Evolutionary conservation across 2,888 invertebrate genomes (phyloP).

Genomic region (Crematogaster levior): DNA sequence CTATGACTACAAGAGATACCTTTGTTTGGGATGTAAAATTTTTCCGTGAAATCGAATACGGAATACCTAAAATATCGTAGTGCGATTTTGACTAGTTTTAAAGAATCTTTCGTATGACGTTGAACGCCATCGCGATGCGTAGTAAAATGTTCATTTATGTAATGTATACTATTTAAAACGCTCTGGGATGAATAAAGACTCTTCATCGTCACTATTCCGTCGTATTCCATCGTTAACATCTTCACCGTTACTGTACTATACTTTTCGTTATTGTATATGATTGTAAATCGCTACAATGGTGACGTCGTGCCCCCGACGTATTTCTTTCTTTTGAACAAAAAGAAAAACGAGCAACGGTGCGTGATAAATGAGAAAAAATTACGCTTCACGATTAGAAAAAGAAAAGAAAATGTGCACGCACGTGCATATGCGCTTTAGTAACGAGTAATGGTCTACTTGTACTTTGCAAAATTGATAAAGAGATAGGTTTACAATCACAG

Average conservation of each 20-base stretch:
- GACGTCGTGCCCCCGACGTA: not conserved
- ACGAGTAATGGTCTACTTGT: constrained; percentile 66
- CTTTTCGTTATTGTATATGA: constrained; percentile 4
- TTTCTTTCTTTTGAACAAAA: not conserved
- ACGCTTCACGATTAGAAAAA: constrained; percentile 10
- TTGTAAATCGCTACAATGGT: constrained; percentile 7
- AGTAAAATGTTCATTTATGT: not conserved
- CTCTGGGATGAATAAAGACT: not conserved
- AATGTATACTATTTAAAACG: not conserved
- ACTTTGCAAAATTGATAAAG: constrained; percentile 70
- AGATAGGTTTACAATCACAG: constrained; percentile 78
- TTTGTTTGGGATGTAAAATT: constrained; percentile 49
- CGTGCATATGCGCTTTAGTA: constrained; percentile 64
- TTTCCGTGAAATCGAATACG: constrained; percentile 6
- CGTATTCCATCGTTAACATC: not conserved
- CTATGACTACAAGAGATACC: constrained; percentile 37
- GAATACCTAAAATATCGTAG: constrained; percentile 43
- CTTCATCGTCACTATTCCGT: not conserved
- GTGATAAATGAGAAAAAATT: constrained; percentile 39
- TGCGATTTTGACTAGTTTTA: constrained; percentile 34
- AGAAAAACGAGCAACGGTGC: not conserved
- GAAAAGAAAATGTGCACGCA: no score
- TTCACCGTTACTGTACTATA: not conserved
- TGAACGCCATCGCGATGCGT: not conserved
- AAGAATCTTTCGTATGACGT: not conserved